Evolutionary conservation across 2,113 vertebrate genomes (phyloP).

Genomic region (Pandion haliaetus): DNA sequence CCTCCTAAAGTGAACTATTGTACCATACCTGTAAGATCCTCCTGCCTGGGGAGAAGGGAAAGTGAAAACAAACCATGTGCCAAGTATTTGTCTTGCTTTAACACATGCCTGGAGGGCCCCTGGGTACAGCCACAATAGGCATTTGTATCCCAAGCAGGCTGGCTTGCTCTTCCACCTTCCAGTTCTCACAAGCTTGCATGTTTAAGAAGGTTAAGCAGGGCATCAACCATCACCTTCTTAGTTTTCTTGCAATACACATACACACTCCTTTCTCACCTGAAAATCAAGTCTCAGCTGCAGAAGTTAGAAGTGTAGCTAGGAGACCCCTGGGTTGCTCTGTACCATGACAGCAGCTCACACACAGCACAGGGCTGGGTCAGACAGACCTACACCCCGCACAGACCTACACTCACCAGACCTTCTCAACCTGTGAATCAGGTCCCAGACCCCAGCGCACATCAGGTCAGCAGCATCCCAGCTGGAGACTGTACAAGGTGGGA

Average conservation of each 20-base stretch:
- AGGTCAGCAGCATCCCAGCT: background rate
- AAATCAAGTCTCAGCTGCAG: background rate
- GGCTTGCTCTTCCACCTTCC: background rate
- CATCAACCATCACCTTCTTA: background rate
- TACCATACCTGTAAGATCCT: background rate
- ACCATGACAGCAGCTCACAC: background rate
- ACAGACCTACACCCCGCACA: background rate
- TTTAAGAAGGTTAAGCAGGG: background rate
- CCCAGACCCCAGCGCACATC: background rate
- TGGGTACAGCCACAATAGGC: background rate
- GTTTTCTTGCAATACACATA: background rate
- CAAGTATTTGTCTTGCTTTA: constrained; percentile 2
- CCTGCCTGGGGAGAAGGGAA: background rate
- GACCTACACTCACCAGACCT: background rate
- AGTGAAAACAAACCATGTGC: background rate
- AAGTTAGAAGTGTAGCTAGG: background rate
- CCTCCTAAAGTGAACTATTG: background rate
- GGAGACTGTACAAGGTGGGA: background rate
- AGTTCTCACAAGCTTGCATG: background rate
- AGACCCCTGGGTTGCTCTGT: background rate
- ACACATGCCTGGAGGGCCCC: background rate
- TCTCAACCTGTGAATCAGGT: background rate
- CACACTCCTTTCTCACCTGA: background rate
- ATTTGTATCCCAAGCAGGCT: background rate
- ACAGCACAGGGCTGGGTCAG: background rate